A percentile compares a stretch with the other conserved stretches of the same genome.
phyloP scores from a whole-genome alignment of 2,113 vertebrate species.

The Vicugna pacos region DNA sequence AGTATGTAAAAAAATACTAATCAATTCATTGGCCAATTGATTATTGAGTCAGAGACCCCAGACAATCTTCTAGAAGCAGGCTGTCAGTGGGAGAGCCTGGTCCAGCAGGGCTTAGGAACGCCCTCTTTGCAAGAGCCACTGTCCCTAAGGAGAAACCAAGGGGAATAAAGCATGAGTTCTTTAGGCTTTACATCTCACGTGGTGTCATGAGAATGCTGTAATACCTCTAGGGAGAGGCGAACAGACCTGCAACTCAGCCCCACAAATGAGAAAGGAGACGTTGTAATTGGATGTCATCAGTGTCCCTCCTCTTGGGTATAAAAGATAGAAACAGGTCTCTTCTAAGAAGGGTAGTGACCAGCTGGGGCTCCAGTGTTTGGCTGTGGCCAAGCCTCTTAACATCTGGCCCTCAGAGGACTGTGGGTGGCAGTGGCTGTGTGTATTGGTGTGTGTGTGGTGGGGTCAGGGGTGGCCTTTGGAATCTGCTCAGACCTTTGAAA shows the following conservation, averaged over 20 bases:
- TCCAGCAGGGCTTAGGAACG: background rate
- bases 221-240: background rate
- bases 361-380: background rate
- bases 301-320: background rate
- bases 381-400: background rate
- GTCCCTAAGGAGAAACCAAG: background rate
- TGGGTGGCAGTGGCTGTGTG: background rate
- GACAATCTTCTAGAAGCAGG: background rate
- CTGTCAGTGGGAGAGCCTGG: background rate
- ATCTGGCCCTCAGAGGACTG: background rate
- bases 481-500: slow-evolving; percentile 19
- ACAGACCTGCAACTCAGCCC: background rate
- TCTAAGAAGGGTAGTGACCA: background rate
- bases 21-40: background rate
- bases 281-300: background rate
- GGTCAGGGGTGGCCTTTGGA: background rate
- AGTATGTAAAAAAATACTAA: background rate
- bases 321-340: background rate
- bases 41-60: background rate
- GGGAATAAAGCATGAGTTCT: background rate
- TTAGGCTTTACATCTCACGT: background rate
- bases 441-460: background rate
- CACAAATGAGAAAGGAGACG: background rate
- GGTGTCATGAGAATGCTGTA: background rate
- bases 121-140: background rate